Evolutionary conservation across 2,888 invertebrate genomes (phyloP).

Genomic region (Auanema sp.): DNA sequence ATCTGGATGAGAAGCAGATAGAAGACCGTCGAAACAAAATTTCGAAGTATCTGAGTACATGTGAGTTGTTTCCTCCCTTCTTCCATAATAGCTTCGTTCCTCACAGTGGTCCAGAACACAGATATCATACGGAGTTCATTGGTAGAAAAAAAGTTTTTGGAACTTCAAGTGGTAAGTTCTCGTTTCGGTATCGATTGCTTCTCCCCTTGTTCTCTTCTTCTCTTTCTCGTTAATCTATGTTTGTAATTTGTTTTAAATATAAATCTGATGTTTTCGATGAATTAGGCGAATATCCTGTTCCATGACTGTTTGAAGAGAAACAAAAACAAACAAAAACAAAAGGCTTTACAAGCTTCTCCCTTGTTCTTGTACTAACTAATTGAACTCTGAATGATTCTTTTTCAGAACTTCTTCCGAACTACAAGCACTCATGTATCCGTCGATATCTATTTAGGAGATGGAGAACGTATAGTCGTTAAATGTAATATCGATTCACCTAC

Average conservation of each 20-base stretch:
- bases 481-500: constrained; percentile 34
- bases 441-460: constrained; percentile 40
- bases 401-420: constrained; percentile 44
- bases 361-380: neutral
- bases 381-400: neutral
- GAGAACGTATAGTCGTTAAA: constrained; percentile 33
- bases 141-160: constrained; percentile 52
- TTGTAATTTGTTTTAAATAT: neutral
- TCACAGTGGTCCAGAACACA: constrained; percentile 58
- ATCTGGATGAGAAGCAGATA: constrained; percentile 65
- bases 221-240: neutral
- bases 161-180: constrained; percentile 36
- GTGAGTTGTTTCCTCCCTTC: constrained; percentile 69
- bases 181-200: no score
- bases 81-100: neutral
- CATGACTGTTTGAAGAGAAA: no score
- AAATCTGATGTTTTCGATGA: no score
- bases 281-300: no score
- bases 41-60: constrained; percentile 89
- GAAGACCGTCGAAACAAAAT: constrained; percentile 82
- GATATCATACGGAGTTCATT: constrained; percentile 52
- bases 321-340: neutral
- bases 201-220: neutral
- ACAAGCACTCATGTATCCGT: constrained; percentile 37
- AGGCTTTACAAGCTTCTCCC: neutral